Percentiles rank a stretch among this genome's conserved stretches.
Conservation (phyloP, 2,797 vertebrate genomes). For the Lophius americanus region DNA sequence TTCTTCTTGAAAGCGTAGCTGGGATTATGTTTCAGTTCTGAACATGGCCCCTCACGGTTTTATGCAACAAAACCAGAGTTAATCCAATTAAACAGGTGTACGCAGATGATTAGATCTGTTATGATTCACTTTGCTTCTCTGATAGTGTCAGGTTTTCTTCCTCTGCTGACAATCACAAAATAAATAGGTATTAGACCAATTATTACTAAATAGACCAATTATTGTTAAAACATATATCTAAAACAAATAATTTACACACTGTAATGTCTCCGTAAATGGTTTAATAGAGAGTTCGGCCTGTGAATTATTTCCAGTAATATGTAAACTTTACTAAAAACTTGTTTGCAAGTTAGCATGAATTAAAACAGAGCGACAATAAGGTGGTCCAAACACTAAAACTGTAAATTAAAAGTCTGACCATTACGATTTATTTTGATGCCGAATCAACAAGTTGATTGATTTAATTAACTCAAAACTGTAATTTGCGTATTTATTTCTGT, state of each 20-base stretch:
- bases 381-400: too few species aligned
- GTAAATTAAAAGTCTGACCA: neutral
- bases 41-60: conserved; percentile 9
- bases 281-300: too few species aligned
- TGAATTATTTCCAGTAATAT: too few species aligned
- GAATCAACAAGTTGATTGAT: neutral
- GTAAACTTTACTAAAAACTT: too few species aligned
- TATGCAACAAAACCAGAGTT: conserved; percentile 21
- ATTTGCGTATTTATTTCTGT: neutral
- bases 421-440: neutral
- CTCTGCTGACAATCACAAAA: too few species aligned
- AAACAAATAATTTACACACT: too few species aligned
- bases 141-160: neutral
- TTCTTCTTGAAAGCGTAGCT: neutral
- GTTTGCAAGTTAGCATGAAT: too few species aligned
- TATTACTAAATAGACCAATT: too few species aligned
- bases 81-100: conserved; percentile 63
- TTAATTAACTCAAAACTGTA: too few species aligned
- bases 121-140: conserved; percentile 17
- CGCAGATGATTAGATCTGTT: conserved; percentile 43
- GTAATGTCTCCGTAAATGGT: too few species aligned
- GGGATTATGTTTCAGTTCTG: neutral
- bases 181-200: too few species aligned
- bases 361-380: neutral
- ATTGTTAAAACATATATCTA: too few species aligned